Base-by-base conservation (phyloP, 2,888 invertebrate genomes). In the Halictus quadricinctus region DNA sequence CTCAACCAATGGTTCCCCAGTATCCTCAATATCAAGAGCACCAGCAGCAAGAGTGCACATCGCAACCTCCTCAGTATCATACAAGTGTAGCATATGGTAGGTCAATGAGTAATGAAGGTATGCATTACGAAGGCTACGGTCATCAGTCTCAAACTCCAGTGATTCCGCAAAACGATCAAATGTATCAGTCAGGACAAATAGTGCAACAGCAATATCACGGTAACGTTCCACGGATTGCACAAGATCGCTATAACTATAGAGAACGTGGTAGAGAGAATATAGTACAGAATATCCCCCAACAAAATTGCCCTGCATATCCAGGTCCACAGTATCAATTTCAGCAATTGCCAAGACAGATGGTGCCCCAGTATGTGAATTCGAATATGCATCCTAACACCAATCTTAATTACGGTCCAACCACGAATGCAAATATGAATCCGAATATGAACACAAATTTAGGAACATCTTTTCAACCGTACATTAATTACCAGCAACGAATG, bases 61-160 rank as follows among this genome's bases (percentile, higher is more conserved):
- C 89, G 0, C 93, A 91, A 82, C 92, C 93, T 8, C 92, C 91
- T 15, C 91, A 91, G 50, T 93, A 93, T 87, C 91, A 91, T 18
- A 85, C 91, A 36, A 91, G 82, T 25, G 76, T 89, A 50, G 86
- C 87, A 15, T 91, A 91, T n/a, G 87, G 86, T 43, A 87, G 90
- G 50, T 80, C 88, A 60, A 80, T 89, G 13, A 83, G 79, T 50
- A 88, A 90, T 2, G 89, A 92, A 25, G 85, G 82, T 84, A 85
- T 88, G 80, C 89, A 86, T 66, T 92, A 90, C 69, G 89, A 91
- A 12, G 82, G 82, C 48, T 92, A 90, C 43, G 85, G 76, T 66
- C 91, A 89, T 72, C 91, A 89, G 60, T 72, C 90, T 12, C 91
- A 89, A 36, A 90, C 82, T 70, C 76, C 86, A 8, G 76, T 88